Evolutionary conservation across 2,113 vertebrate genomes (phyloP), one percentile per base, ranked within the genome.

Genomic region (Triplophysa siluroides): DNA sequence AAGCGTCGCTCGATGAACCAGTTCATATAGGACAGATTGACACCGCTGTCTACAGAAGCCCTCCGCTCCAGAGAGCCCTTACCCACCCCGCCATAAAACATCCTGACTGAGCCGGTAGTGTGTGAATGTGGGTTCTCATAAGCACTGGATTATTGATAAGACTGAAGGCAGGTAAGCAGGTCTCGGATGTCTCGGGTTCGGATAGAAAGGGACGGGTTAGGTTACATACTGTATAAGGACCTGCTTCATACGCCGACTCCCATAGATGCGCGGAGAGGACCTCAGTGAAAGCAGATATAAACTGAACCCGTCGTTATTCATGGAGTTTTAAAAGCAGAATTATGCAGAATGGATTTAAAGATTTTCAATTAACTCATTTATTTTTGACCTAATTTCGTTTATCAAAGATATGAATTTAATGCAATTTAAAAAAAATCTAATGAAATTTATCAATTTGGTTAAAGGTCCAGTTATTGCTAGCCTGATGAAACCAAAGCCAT

Each of bases 71-170:
- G 78, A 62, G 74, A 80, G 19, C 60, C 11, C 4, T 1, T 24
- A 38, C 86, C 38, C 13, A 60, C 83, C 66, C 41, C 14, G 23
- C 70, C 14, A 41, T 19, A 71, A 0, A 87, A 61, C 61, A 76
- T 79, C 56, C 54, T 4, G 13, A 43, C 69, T 23, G 58, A 50
- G 29, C 19, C 61, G 29, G 11, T 52, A 4, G 43, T n/a, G 76
- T 65, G 43, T 60, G 24, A 58, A 26, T 41, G 60, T 21, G 43
- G 52, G 72, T 65, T 29, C 60, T 41, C 38, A 66, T 60, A 2
- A 18, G 5, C 14, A 29, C 65, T 88, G 79, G 47, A 88, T 86
- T 85, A 88, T 89, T 81, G 29, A 88, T 88, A 26, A 9, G 73
- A 66, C 56, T 24, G 24, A 56, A 67, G 64, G 26, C 29, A 70